Conservation (phyloP, 64 coral and sea anemone species). For the Montipora capricornis region DNA sequence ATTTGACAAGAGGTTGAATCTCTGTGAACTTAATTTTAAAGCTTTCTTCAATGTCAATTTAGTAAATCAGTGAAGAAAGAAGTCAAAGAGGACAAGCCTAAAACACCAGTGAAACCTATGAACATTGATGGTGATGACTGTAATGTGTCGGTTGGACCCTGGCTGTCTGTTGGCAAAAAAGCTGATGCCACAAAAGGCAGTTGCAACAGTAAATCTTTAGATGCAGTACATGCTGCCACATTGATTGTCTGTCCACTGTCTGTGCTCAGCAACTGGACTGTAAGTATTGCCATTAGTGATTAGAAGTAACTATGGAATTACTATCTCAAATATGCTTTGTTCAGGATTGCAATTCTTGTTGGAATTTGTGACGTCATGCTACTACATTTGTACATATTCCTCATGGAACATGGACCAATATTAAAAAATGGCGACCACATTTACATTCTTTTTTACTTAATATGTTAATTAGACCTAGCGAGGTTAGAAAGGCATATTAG, state of each 20-base stretch:
- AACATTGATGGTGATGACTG: not conserved
- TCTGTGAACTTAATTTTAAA: not conserved
- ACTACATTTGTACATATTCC: no score
- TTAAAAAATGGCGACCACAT: no score
- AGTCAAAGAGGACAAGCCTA: not conserved
- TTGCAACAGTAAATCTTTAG: not conserved
- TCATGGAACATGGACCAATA: no score
- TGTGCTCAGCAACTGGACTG: constrained; percentile 94
- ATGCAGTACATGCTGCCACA: constrained; percentile 45
- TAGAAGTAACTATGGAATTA: no score
- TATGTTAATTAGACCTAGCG: no score
- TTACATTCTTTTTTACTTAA: no score
- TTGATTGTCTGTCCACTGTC: constrained; percentile 90
- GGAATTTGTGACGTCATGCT: no score
- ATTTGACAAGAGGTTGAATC: no score
- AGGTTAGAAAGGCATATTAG: no score
- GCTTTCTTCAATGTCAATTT: not conserved
- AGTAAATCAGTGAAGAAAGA: constrained; percentile 42
- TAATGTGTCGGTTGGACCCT: not conserved
- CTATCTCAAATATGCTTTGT: no score
- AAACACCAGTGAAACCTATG: not conserved
- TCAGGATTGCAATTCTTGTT: not conserved
- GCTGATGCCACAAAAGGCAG: not conserved
- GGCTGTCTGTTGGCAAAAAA: not conserved
- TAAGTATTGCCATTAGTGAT: constrained; percentile 28